These are phyloP conservation scores for Pseudococcus longispinus DNA, from an alignment of 2,888 invertebrate species.

Conservation along the genomic window DNA sequence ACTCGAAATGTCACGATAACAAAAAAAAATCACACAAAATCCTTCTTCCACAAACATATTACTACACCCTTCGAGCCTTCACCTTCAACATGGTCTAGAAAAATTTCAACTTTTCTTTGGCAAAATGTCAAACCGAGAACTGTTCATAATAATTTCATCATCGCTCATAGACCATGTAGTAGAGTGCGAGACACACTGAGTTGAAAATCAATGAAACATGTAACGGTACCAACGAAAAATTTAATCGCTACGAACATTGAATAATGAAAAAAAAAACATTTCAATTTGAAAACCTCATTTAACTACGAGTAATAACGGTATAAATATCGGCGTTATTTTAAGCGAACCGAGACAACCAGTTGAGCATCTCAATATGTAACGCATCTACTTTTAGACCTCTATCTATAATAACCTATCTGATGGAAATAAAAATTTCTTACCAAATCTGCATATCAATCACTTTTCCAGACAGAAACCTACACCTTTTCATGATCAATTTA, in stretches of 20 bases:
- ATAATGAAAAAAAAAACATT: neutral
- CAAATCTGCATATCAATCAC: neutral
- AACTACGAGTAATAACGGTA: neutral
- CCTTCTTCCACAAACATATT: neutral
- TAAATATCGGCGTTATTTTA: neutral
- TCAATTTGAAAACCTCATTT: neutral
- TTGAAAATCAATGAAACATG: neutral
- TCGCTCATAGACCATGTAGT: neutral
- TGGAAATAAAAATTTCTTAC: neutral
- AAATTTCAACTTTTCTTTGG: constrained; percentile 14
- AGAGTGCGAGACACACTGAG: neutral
- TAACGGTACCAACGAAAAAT: neutral
- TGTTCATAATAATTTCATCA: neutral
- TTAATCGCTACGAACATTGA: neutral
- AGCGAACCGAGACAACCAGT: constrained; percentile 1
- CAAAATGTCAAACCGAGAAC: neutral
- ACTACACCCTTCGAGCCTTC: neutral
- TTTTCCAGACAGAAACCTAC: neutral
- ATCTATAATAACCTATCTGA: too few relatives aligned
- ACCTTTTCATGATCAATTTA: neutral
- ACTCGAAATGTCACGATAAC: neutral
- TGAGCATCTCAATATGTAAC: neutral
- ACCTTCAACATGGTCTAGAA: constrained; percentile 7
- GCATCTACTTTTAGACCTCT: too few relatives aligned
- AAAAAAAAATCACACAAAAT: constrained; percentile 4